phyloP scores from a whole-genome alignment of 2,113 vertebrate genomes.

The Trogon melanurus region DNA sequence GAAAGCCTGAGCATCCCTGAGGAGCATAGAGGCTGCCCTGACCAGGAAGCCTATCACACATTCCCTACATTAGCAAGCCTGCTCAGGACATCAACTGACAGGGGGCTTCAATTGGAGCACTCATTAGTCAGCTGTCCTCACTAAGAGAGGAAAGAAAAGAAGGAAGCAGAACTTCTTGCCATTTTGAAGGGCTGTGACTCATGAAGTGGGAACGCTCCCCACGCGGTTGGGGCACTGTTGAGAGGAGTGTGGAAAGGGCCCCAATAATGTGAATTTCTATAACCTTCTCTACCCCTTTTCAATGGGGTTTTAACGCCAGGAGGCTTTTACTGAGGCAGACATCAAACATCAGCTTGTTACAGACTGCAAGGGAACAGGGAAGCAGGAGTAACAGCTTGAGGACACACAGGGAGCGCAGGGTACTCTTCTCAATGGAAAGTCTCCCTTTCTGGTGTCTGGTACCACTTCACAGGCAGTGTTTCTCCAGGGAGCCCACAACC shows the following conservation, averaged over 20 bases:
- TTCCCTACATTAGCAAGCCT: neutral
- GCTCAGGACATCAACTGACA: neutral
- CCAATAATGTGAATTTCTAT: neutral
- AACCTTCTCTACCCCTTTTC: neutral
- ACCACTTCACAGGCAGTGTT: neutral
- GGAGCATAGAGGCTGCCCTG: neutral
- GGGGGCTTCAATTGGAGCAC: neutral
- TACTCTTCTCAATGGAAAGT: neutral
- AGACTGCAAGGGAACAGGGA: neutral
- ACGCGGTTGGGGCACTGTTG: neutral
- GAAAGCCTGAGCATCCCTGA: neutral
- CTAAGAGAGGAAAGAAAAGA: neutral
- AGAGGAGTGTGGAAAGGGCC: neutral
- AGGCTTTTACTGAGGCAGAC: neutral
- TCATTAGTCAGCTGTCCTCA: neutral
- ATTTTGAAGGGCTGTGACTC: neutral
- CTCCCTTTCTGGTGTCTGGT: neutral
- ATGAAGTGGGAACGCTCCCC: neutral
- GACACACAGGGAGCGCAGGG: rapidly evolving
- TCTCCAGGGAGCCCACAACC: neutral
- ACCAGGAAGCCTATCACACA: neutral
- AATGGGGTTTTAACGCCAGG: neutral
- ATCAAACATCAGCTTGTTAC: neutral
- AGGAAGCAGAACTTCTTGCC: neutral
- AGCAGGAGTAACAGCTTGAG: neutral